Conservation (phyloP, 2,113 vertebrate genomes). For the Aspiorhynchus laticeps region DNA sequence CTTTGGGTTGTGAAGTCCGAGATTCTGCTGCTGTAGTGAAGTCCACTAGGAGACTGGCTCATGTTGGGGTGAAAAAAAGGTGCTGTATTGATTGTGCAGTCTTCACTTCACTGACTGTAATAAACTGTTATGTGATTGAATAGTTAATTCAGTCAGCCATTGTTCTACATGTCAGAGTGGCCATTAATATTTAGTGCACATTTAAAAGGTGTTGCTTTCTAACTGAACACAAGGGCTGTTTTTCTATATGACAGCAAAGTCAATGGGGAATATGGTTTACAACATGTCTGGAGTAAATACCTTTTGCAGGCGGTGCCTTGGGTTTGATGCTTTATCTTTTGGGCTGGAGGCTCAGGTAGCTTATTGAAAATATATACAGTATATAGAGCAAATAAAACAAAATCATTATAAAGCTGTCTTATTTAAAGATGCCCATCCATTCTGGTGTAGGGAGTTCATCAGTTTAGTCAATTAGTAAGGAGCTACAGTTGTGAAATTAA, state of each 20-base stretch:
- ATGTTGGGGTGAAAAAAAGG: neutral
- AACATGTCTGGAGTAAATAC: neutral
- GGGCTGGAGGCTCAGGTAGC: neutral
- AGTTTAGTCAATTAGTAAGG: neutral
- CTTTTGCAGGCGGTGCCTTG: neutral
- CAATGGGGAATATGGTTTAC: neutral
- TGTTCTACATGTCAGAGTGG: neutral
- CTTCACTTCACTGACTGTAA: conserved; percentile 17
- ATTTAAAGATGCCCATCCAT: neutral
- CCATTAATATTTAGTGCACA: neutral
- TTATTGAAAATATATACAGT: neutral
- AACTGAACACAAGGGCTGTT: neutral
- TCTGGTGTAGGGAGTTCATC: neutral
- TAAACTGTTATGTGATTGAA: neutral
- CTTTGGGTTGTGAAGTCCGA: neutral
- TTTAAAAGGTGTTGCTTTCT: neutral
- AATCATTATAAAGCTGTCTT: neutral
- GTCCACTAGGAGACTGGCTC: neutral
- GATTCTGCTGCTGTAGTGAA: neutral
- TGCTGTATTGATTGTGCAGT: neutral
- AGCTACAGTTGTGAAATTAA: neutral
- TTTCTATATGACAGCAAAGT: neutral
- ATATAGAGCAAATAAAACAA: no score
- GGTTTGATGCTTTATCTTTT: neutral
- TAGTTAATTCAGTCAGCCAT: neutral